Evolutionary conservation across 2,888 invertebrate genomes (phyloP).

Genomic region (Neocrepidodera transversa): DNA sequence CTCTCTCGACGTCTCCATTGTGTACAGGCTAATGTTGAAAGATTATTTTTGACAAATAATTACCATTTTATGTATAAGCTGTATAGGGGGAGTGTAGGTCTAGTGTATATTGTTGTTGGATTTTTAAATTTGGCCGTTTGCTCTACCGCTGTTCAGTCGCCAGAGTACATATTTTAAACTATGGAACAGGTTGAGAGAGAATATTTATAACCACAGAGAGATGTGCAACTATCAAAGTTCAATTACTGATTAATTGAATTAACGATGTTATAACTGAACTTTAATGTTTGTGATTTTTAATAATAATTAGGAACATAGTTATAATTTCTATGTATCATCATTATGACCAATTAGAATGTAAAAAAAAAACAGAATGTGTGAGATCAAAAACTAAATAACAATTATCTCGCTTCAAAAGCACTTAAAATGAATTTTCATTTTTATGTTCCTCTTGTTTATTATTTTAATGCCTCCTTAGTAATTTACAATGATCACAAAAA

Average conservation of each 20-base stretch:
- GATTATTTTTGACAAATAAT: slow-evolving; percentile 61
- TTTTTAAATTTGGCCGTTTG: slow-evolving; percentile 48
- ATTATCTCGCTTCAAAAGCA: neutral
- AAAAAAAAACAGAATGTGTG: slow-evolving; percentile 1
- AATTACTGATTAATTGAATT: slow-evolving; percentile 14
- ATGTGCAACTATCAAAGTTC: slow-evolving; percentile 12
- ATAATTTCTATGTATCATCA: neutral
- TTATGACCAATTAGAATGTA: slow-evolving; percentile 12
- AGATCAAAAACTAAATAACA: neutral
- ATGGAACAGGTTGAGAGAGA: slow-evolving; percentile 19
- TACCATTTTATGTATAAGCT: slow-evolving; percentile 59
- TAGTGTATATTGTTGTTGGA: slow-evolving; percentile 60
- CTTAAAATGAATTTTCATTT: neutral
- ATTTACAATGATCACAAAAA: no score
- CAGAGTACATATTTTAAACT: slow-evolving; percentile 40
- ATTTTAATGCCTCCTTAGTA: no score
- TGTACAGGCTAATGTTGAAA: slow-evolving; percentile 59
- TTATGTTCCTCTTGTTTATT: neutral
- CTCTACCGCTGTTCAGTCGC: slow-evolving; percentile 55
- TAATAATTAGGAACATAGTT: slow-evolving; percentile 13
- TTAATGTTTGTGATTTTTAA: slow-evolving; percentile 18
- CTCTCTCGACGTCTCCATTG: slow-evolving; percentile 48
- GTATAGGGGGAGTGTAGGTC: slow-evolving; percentile 59
- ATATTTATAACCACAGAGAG: slow-evolving; percentile 11
- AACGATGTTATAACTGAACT: slow-evolving; percentile 7